Evolutionary conservation across 2,113 vertebrate genomes (phyloP).

Genomic region (Gymnarchus niloticus): DNA sequence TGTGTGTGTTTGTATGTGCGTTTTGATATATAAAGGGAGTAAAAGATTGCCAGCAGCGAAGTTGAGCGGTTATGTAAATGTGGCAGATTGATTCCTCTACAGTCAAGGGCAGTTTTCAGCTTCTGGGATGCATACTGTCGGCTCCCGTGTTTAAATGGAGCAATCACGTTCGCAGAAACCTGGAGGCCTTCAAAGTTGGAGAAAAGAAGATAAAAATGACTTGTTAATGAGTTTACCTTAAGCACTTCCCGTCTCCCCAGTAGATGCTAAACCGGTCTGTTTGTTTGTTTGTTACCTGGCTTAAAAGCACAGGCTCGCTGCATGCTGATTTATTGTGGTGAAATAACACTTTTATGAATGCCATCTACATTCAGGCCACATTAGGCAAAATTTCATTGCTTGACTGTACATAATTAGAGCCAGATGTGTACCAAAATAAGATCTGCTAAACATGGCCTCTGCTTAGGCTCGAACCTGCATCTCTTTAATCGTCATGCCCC

Average conservation of each 20-base stretch:
- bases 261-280: background rate
- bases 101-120: slow-evolving; percentile 16
- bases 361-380: background rate
- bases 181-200: background rate
- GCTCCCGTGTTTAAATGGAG: background rate
- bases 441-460: background rate
- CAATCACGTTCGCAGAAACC: background rate
- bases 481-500: background rate
- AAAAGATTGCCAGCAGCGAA: background rate
- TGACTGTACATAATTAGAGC: background rate
- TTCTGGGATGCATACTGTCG: background rate
- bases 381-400: background rate
- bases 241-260: background rate
- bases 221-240: slow-evolving; percentile 15
- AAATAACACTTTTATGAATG: no score
- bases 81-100: background rate
- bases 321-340: background rate
- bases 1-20: background rate
- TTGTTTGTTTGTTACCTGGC: background rate
- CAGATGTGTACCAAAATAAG: background rate
- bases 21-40: background rate
- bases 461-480: background rate
- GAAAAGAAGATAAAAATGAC: background rate
- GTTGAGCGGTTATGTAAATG: background rate
- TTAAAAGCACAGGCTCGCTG: background rate